Percentiles rank a stretch among this genome's conserved stretches.
Evolutionary conservation across 2,113 vertebrate genomes (phyloP).

Genomic region (Eublepharis macularius): DNA sequence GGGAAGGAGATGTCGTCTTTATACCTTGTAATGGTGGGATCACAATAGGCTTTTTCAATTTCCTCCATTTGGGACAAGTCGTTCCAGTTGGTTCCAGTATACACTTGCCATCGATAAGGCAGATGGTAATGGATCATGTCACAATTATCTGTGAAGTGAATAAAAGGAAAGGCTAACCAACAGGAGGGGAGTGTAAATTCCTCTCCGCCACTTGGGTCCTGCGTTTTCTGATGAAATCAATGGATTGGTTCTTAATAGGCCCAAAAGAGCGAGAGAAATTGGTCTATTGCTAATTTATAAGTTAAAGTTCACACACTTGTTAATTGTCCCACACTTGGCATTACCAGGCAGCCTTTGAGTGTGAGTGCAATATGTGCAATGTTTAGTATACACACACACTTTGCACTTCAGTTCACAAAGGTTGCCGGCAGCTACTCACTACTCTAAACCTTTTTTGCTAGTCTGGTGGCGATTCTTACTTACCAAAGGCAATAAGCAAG

Average conservation of each 20-base stretch:
- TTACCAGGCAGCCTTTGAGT: no score
- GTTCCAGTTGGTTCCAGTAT: constrained; percentile 70
- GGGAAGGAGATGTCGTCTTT: neutral
- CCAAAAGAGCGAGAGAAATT: neutral
- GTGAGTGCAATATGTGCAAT: no score
- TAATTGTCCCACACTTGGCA: no score
- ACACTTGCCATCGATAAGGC: constrained; percentile 91
- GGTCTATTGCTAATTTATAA: neutral
- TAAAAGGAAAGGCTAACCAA: constrained; percentile 11
- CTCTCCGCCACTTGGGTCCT: neutral
- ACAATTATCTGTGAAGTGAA: constrained; percentile 79
- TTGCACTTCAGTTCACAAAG: no score
- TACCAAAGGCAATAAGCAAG: no score
- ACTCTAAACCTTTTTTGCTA: no score
- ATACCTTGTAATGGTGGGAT: constrained; percentile 74
- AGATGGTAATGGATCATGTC: constrained; percentile 81
- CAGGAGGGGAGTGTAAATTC: neutral
- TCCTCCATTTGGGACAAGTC: constrained; percentile 79
- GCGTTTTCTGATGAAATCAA: neutral
- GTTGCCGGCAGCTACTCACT: no score
- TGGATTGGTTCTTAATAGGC: neutral
- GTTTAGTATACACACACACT: no score
- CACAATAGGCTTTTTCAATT: constrained; percentile 85
- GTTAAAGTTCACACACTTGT: no score
- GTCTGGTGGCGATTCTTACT: no score